Evolutionary conservation across 2,888 invertebrate species (phyloP).

Genomic region (Ptilodon capucinus): DNA sequence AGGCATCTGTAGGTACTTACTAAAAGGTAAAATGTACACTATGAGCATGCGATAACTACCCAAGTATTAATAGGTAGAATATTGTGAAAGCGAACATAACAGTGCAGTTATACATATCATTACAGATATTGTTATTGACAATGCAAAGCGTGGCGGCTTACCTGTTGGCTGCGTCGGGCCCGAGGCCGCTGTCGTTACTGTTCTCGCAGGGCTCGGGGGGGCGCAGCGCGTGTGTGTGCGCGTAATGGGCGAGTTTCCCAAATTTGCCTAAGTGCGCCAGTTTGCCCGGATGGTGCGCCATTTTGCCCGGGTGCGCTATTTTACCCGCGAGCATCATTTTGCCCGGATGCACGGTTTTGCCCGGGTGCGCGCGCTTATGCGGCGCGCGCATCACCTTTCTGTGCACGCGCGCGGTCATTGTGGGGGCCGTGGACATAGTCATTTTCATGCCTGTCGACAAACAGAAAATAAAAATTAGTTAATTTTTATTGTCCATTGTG

Average conservation of each 20-base stretch:
- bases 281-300: slow-evolving; percentile 54
- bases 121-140: slow-evolving; percentile 3
- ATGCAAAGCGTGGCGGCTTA: slow-evolving; percentile 38
- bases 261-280: slow-evolving; percentile 64
- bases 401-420: slow-evolving; percentile 86
- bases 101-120: background rate
- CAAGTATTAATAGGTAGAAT: background rate
- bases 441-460: slow-evolving; percentile 86
- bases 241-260: slow-evolving; percentile 65
- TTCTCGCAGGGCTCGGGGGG: slow-evolving; percentile 88
- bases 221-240: slow-evolving; percentile 73
- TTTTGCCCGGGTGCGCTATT: slow-evolving; percentile 67
- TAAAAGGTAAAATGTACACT: too few species aligned
- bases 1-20: too few species aligned
- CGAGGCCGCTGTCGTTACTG: slow-evolving; percentile 95
- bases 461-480: slow-evolving; percentile 47
- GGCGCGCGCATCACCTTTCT: slow-evolving; percentile 86
- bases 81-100: slow-evolving; percentile 3
- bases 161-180: slow-evolving; percentile 86
- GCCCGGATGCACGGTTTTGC: slow-evolving; percentile 70
- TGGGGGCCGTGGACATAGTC: slow-evolving; percentile 87
- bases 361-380: slow-evolving; percentile 81
- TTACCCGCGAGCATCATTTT: slow-evolving; percentile 77
- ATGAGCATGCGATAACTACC: background rate
- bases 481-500: slow-evolving; percentile 30